Evolutionary conservation across 2,113 vertebrate genomes (phyloP), one percentile per base, ranked within the genome.

Genomic region (Eublepharis macularius): DNA sequence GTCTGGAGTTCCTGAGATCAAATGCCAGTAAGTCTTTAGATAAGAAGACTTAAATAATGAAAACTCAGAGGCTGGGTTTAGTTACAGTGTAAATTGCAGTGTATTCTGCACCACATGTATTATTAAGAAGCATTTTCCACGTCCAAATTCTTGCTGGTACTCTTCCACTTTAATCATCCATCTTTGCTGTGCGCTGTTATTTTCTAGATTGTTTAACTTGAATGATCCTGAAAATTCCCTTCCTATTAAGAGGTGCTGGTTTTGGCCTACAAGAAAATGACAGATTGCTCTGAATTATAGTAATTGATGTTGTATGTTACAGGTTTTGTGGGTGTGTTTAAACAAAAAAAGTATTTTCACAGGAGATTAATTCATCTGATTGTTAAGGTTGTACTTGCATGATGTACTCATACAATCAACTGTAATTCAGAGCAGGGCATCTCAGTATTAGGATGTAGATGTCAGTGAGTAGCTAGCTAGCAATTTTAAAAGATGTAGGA

Each of bases 201-300:
- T 87, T 87, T 83, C 54, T 73, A 34, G 43, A 65, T 83, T 65
- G 65, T 11, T 87, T 78, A 70, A 63, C 86, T 41, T 72, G 39
- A 74, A 73, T 85, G 65, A 80, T 41, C 16, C 11, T 45, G 24
- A 82, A 47, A 70, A 80, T 70, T 76, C 16, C 32, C 34, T 68
- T 26, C 4, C 63, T 51, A 16, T 65, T 82, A 82, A 72, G 21
- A 82, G 26, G 4, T 72, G 34, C n/a, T 69, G 32, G 2, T 78
- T 39, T 79, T 34, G 24, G 39, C 16, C n/a, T 83, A 49, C 68
- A 69, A 17, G 34, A 26, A 79, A 73, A 47, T 77, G 36, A 24
- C 4, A 26, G 36, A 78, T 12, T 24, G 10, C 60, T 36, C 12
- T 34, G 45, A 32, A 26, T 69, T 43, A 65, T 26, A 78, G 54